These are phyloP conservation scores for Thunnus thynnus DNA, from an alignment of 2,113 vertebrate species.

Conservation along the genomic window DNA sequence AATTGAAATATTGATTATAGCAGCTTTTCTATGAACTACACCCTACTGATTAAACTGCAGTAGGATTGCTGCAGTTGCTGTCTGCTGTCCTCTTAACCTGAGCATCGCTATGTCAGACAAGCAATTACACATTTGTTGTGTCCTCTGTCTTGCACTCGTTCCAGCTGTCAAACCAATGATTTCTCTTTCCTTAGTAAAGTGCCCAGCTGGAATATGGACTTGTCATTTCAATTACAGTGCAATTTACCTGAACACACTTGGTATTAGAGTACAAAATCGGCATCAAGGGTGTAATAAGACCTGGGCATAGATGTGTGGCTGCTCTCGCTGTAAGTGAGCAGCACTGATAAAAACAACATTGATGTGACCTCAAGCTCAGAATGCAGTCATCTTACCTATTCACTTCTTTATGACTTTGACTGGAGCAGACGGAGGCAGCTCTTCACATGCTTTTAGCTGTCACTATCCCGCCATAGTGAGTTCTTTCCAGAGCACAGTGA, in stretches of 20 bases:
- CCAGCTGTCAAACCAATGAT: background rate
- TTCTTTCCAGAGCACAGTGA: background rate
- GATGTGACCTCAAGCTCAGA: constrained; percentile 14
- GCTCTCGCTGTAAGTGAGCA: background rate
- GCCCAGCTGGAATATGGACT: background rate
- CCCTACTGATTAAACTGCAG: background rate
- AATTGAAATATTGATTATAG: background rate
- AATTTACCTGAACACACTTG: background rate
- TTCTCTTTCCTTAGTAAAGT: background rate
- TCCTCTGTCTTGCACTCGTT: background rate
- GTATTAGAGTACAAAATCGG: background rate
- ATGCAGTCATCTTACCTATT: constrained; percentile 10
- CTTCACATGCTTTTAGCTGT: background rate
- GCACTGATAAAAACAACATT: background rate
- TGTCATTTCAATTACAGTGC: background rate
- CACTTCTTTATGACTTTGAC: constrained; percentile 9
- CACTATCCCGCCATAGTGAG: background rate
- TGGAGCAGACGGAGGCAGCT: background rate
- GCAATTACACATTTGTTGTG: background rate
- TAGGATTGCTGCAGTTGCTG: too few species aligned
- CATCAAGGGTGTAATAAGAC: background rate
- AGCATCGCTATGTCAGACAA: constrained; percentile 8
- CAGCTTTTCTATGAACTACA: background rate
- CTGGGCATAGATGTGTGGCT: background rate
- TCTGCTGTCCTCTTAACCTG: background rate